These are phyloP conservation scores for Hymenopus coronatus DNA, from an alignment of 2,888 invertebrate species.

Conservation along the genomic window DNA sequence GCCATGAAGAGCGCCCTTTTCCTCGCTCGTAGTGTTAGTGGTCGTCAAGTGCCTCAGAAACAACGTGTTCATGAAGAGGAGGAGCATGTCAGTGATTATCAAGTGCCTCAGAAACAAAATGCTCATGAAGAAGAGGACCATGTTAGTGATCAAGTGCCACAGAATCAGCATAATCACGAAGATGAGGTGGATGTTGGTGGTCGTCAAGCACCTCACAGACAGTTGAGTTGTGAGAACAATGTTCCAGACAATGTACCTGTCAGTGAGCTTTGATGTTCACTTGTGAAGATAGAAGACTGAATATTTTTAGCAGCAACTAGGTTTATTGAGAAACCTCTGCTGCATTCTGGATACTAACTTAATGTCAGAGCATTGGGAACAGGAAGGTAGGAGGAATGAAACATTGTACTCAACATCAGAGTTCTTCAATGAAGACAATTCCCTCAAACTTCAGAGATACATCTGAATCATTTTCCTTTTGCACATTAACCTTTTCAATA, in stretches of 20 bases:
- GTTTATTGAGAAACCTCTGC: too few species aligned
- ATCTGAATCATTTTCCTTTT: too few species aligned
- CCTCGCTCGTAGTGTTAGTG: background rate
- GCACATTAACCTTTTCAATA: too few species aligned
- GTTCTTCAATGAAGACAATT: too few species aligned
- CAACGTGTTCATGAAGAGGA: background rate
- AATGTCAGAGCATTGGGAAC: too few species aligned
- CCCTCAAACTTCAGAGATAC: too few species aligned
- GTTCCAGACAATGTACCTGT: background rate
- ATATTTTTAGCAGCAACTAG: too few species aligned
- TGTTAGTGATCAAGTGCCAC: background rate
- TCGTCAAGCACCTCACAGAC: background rate
- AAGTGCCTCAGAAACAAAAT: background rate
- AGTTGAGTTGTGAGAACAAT: too few species aligned
- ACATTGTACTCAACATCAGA: too few species aligned
- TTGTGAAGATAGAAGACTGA: too few species aligned
- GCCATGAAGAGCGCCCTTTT: constrained; percentile 1
- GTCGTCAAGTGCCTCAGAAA: background rate
- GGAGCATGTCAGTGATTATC: background rate
- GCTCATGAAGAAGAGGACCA: background rate
- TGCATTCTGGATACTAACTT: too few species aligned
- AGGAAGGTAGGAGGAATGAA: too few species aligned
- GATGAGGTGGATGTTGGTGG: background rate
- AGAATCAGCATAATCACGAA: background rate
- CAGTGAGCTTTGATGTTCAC: background rate